phyloP scores from a whole-genome alignment of 2,888 invertebrate species.

The Andrena dorsata region DNA sequence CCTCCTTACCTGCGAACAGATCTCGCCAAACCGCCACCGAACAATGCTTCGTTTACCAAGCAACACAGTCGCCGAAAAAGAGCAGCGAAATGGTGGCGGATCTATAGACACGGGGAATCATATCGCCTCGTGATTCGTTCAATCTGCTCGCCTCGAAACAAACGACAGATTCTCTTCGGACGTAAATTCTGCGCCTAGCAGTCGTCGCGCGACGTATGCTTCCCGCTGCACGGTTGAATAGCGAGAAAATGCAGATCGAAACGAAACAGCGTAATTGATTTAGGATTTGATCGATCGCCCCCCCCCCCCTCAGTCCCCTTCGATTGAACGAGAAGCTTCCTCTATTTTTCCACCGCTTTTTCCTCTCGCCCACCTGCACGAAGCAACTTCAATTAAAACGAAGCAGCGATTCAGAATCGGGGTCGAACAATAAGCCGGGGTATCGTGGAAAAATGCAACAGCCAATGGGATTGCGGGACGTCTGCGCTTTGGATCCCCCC shows the following conservation, averaged over 20 bases:
- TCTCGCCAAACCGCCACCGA: neutral
- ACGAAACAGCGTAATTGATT: slow-evolving; percentile 28
- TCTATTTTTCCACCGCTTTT: neutral
- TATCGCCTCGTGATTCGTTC: slow-evolving; percentile 22
- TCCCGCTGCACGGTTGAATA: neutral
- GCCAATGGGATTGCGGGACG: neutral
- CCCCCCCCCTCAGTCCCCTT: neutral
- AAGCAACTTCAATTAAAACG: slow-evolving; percentile 28
- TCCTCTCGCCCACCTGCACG: neutral
- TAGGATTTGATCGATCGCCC: slow-evolving; percentile 36
- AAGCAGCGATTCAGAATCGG: slow-evolving; percentile 4
- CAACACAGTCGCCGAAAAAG: neutral
- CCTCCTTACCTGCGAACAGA: neutral
- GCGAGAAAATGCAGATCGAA: neutral
- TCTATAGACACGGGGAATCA: neutral
- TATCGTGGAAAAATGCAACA: neutral
- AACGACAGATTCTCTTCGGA: slow-evolving; percentile 14
- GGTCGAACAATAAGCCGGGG: slow-evolving; percentile 16
- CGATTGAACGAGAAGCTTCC: neutral
- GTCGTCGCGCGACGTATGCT: neutral
- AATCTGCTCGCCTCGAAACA: slow-evolving; percentile 19
- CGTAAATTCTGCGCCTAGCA: slow-evolving; percentile 23
- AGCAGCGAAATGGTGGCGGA: neutral
- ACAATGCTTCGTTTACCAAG: slow-evolving; percentile 9
- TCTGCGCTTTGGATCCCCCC: neutral